Conservation (phyloP, 1,140 invertebrate genomes). For the Orussus abietinus region DNA sequence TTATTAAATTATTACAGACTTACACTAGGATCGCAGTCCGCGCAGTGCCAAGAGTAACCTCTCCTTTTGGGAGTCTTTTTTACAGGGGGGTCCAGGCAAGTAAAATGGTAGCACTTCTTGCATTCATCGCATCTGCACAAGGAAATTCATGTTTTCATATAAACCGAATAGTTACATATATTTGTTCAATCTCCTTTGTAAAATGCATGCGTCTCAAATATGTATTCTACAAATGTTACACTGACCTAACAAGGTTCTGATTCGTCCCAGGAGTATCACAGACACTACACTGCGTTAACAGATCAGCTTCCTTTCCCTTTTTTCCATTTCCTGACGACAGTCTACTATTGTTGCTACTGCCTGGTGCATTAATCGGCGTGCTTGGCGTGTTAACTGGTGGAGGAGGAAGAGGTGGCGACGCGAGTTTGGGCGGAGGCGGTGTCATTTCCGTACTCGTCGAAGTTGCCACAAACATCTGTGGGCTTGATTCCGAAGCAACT, state of each 20-base stretch:
- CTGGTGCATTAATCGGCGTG: conserved; percentile 22
- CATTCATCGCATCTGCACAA: conserved; percentile 89
- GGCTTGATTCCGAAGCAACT: conserved; percentile 56
- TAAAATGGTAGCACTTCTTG: conserved; percentile 84
- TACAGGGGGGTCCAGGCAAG: conserved; percentile 85
- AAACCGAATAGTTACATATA: too few relatives aligned
- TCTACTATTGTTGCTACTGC: conserved; percentile 20
- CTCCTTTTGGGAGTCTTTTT: conserved; percentile 91
- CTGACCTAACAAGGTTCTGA: conserved; percentile 68
- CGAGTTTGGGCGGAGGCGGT: conserved; percentile 44
- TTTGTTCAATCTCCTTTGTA: too few relatives aligned
- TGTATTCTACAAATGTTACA: conserved; percentile 16
- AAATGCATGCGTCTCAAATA: conserved; percentile 1
- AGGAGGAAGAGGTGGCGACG: conserved; percentile 48
- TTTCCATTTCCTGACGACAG: conserved; percentile 27
- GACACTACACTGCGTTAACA: conserved; percentile 62
- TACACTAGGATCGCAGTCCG: conserved; percentile 89
- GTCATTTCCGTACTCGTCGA: conserved; percentile 66
- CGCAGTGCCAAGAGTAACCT: conserved; percentile 94
- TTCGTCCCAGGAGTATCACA: conserved; percentile 60
- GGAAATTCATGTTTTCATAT: conserved; percentile 6
- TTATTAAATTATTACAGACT: too few relatives aligned
- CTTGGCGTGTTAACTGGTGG: conserved; percentile 6
- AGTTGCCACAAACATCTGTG: conserved; percentile 69
- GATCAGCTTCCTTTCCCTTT: conserved; percentile 45